These are phyloP conservation scores for Campaea margaritaria DNA, from an alignment of 2,888 invertebrate genomes.

Conservation along the genomic window DNA sequence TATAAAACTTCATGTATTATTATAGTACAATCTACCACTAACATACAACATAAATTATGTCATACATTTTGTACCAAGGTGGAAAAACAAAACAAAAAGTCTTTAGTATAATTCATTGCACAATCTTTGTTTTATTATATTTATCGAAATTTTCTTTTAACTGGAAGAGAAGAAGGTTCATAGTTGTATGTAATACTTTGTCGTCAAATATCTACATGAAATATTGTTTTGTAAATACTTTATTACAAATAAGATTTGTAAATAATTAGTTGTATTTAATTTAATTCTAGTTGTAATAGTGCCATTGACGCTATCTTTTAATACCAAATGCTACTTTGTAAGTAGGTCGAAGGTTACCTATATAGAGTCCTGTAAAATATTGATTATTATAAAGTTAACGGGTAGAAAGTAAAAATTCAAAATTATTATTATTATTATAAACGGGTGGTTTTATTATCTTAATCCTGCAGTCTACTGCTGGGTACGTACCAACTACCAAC, in stretches of 20 bases:
- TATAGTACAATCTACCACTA: too few relatives aligned
- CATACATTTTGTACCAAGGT: too few relatives aligned
- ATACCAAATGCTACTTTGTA: constrained; percentile 51
- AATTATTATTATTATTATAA: neutral
- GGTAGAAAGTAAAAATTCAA: constrained; percentile 15
- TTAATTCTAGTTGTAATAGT: constrained; percentile 52
- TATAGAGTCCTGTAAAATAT: constrained; percentile 35
- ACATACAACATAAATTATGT: too few relatives aligned
- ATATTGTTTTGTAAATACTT: constrained; percentile 12
- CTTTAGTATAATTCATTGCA: too few relatives aligned
- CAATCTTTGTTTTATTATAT: too few relatives aligned
- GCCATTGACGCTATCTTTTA: constrained; percentile 51
- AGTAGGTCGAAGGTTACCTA: constrained; percentile 49
- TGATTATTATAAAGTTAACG: constrained; percentile 15
- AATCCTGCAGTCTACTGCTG: too few relatives aligned
- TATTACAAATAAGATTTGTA: constrained; percentile 11
- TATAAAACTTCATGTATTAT: too few relatives aligned
- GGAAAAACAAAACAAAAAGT: too few relatives aligned
- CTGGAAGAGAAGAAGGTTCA: too few relatives aligned
- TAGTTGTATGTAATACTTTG: neutral
- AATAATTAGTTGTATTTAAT: constrained; percentile 38
- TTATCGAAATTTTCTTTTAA: too few relatives aligned
- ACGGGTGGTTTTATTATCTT: neutral
- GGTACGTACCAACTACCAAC: too few relatives aligned
- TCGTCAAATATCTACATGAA: neutral